These are phyloP conservation scores for Chondrosia reniformis DNA, from an alignment of 37 sponge, comb jelly and placozoan species.

Conservation along the genomic window DNA sequence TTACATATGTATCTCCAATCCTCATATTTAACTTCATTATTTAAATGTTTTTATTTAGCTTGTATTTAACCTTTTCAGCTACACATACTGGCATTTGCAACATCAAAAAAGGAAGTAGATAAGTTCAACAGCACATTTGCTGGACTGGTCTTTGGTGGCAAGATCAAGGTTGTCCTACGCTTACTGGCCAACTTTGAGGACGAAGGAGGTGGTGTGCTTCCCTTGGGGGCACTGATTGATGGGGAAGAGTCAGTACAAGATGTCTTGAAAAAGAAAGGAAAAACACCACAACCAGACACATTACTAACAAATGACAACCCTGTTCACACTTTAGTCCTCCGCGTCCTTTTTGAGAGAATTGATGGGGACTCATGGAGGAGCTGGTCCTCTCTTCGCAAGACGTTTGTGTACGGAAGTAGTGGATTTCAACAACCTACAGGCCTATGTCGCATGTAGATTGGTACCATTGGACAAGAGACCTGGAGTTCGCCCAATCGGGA, in stretches of 20 bases:
- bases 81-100: no score
- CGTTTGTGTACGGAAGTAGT: background rate
- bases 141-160: background rate
- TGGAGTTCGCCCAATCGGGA: background rate
- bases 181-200: background rate
- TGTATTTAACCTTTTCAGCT: no score
- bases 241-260: background rate
- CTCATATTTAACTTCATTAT: no score
- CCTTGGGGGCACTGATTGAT: background rate
- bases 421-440: background rate
- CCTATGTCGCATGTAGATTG: background rate
- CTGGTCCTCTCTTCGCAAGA: background rate
- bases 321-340: background rate
- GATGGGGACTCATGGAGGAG: constrained; percentile 5
- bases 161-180: background rate
- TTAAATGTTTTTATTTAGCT: no score
- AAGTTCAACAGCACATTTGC: background rate
- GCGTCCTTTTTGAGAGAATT: constrained; percentile 4
- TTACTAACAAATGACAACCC: background rate
- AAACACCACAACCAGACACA: background rate
- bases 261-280: background rate
- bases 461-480: background rate
- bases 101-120: background rate
- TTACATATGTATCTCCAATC: no score
- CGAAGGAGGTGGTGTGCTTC: background rate